Conservation (phyloP, 2,113 vertebrate species). For the Collichthys lucidus region DNA sequence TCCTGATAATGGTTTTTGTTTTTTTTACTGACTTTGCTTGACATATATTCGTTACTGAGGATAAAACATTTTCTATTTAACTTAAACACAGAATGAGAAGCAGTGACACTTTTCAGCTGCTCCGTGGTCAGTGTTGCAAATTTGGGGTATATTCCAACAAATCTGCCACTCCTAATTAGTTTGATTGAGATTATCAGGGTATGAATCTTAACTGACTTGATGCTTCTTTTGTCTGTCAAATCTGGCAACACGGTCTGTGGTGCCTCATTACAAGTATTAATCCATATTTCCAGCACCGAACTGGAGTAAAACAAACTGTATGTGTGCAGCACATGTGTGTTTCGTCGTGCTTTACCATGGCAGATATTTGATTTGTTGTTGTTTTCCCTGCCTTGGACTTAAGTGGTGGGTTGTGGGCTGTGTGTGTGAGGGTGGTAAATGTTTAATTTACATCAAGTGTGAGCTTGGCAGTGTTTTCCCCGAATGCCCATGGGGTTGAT, state of each 20-base stretch:
- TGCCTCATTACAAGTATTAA: neutral
- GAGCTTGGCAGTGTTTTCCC: slow-evolving; percentile 63
- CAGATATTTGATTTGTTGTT: slow-evolving; percentile 75
- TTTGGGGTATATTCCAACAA: neutral
- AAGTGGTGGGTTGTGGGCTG: slow-evolving; percentile 63
- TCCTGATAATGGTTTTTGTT: slow-evolving; percentile 38
- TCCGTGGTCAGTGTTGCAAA: neutral
- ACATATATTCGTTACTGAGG: neutral
- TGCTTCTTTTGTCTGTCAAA: slow-evolving; percentile 3
- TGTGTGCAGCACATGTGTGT: slow-evolving; percentile 26
- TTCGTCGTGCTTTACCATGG: slow-evolving; percentile 36
- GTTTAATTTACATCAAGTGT: slow-evolving; percentile 76
- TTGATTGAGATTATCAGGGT: neutral
- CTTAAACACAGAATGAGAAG: neutral
- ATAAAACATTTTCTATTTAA: neutral
- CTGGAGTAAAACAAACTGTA: neutral
- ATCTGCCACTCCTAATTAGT: neutral
- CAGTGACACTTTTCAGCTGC: neutral
- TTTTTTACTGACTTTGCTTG: slow-evolving; percentile 31
- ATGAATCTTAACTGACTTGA: neutral
- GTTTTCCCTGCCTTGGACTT: slow-evolving; percentile 68
- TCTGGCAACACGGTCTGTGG: neutral
- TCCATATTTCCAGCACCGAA: neutral
- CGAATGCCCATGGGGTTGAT: slow-evolving; percentile 38
- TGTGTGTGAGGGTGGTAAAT: slow-evolving; percentile 77